Evolutionary conservation across 2,888 invertebrate species (phyloP).

Genomic region (Agriopis marginaria): DNA sequence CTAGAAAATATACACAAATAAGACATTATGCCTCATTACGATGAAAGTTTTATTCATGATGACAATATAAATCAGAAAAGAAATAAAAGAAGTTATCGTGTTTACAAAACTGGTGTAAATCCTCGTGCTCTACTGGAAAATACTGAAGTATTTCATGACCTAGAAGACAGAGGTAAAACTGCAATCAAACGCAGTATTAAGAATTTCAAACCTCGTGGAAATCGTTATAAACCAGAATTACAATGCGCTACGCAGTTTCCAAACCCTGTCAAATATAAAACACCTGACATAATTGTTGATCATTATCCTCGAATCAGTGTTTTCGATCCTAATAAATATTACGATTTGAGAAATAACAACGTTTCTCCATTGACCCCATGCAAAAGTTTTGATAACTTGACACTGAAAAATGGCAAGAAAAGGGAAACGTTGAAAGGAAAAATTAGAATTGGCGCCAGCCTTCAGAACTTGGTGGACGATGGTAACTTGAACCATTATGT

Average conservation of each 20-base stretch:
- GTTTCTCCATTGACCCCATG: constrained; percentile 69
- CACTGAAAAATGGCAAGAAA: constrained; percentile 63
- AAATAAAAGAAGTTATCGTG: constrained; percentile 83
- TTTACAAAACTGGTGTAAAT: constrained; percentile 78
- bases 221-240: constrained; percentile 64
- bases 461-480: constrained; percentile 76
- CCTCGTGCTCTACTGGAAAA: constrained; percentile 69
- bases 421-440: constrained; percentile 57
- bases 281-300: constrained; percentile 73
- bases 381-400: constrained; percentile 82
- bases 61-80: constrained; percentile 81
- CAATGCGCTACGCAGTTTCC: constrained; percentile 50
- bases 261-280: constrained; percentile 60
- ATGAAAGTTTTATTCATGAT: constrained; percentile 82
- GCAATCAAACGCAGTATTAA: constrained; percentile 79
- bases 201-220: constrained; percentile 74
- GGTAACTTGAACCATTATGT: constrained; percentile 71
- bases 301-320: constrained; percentile 75
- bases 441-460: constrained; percentile 72
- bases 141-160: constrained; percentile 67
- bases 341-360: constrained; percentile 77
- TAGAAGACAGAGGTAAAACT: constrained; percentile 75
- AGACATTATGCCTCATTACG: constrained; percentile 82
- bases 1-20: constrained; percentile 7
- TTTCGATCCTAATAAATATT: constrained; percentile 73